Evolutionary conservation across 2,888 invertebrate genomes (phyloP), one percentile per base, ranked within the genome.

Genomic region (Leptura quadrifasciata): DNA sequence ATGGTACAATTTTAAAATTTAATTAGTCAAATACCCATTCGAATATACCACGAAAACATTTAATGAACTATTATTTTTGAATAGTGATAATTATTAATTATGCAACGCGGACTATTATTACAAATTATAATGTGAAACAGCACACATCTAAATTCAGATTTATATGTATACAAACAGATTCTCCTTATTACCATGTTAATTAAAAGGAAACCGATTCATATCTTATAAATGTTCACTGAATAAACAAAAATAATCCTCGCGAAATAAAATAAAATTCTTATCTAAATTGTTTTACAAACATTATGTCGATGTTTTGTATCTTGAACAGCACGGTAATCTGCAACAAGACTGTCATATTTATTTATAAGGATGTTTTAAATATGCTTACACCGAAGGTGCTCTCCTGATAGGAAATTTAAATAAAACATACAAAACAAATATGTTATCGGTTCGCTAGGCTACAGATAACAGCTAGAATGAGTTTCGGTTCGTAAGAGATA

Each of bases 351-450:
- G 52, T 65, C 65, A 65, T 65, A 65, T 20, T 52, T 52, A 65
- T 65, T 52, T 65, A 63, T 65, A 65, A 52, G 52, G 2, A 65
- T 65, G 10, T 57, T 57, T 57, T 57, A 18, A 57, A 57, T 15
- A 57, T 47, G 47, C 20, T 21, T 21, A 57, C 21, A 21, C 57
- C 20, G 9, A 57, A 57, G 57, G 57, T 57, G 21, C 20, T 57
- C 20, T 57, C 9, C n/a, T n/a, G 47, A 47, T 47, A 47, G 15
- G n/a, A 47, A 47, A 47, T 47, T 47, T 47, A 47, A 1, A 47
- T 47, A n/a, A 15, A n/a, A 15, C n/a, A 15, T 17, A 6, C 12
- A 47, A 2, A 47, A 47, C 15, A n/a, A 47, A n/a, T 15, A 2
- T n/a, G 47, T n/a, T 47, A n/a, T 47, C n/a, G 15, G 27, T 31